Evolutionary conservation across 1,140 invertebrate genomes (phyloP).

Genomic region (Lucilia sericata): DNA sequence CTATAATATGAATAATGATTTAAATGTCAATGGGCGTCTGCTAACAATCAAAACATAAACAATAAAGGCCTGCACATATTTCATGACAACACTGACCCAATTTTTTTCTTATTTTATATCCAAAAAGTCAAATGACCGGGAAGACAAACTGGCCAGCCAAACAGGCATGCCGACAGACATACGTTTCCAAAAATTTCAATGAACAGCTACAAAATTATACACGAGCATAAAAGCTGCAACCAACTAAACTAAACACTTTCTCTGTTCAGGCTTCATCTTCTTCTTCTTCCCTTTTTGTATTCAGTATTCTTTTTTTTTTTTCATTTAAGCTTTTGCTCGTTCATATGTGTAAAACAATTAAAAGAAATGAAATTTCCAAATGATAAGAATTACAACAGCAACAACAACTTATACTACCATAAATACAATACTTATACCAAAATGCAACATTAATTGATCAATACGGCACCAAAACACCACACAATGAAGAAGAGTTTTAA

Average conservation of each 20-base stretch:
- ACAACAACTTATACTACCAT: not conserved
- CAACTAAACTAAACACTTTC: constrained; percentile 24
- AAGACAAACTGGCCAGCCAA: not conserved
- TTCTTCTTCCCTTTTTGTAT: constrained; percentile 6
- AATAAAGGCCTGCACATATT: constrained; percentile 31
- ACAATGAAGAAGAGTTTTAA: too few relatives aligned
- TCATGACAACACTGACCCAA: constrained; percentile 43
- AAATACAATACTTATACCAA: not conserved
- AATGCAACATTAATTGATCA: constrained; percentile 15
- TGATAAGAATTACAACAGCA: constrained; percentile 15
- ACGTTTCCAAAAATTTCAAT: not conserved
- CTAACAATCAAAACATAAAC: constrained; percentile 28
- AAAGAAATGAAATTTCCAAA: constrained; percentile 31
- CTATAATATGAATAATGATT: constrained; percentile 21
- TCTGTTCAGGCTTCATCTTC: not conserved
- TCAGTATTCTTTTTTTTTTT: not conserved
- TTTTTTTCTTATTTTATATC: not conserved
- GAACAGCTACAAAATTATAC: constrained; percentile 9
- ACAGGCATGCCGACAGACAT: not conserved
- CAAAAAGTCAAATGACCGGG: not conserved
- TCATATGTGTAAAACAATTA: constrained; percentile 31
- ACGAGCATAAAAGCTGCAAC: constrained; percentile 25
- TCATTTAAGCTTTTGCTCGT: not conserved
- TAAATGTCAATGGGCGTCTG: constrained; percentile 28
- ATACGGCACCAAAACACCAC: not conserved